Percentiles rank a stretch among this genome's conserved stretches.
Conservation (phyloP, 2,113 vertebrate species). For the Myodes glareolus region DNA sequence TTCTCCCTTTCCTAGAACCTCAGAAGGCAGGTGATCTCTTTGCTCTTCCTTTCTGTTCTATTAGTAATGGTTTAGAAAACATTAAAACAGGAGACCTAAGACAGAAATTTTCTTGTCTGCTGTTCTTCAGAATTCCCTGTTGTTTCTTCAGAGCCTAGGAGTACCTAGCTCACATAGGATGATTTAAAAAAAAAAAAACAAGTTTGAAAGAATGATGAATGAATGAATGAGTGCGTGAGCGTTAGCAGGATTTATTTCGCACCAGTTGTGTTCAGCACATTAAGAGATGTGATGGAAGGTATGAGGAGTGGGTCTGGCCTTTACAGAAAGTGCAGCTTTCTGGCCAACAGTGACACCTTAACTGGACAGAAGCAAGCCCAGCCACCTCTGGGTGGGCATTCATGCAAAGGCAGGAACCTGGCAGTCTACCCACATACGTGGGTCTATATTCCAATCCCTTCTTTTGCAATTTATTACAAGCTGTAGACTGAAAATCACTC, state of each 20-base stretch:
- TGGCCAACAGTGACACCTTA: slow-evolving; percentile 32
- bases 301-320: not conserved
- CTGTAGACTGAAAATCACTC: not conserved
- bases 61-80: not conserved
- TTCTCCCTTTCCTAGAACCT: not conserved
- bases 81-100: not conserved
- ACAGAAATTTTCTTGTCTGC: not conserved
- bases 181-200: not conserved
- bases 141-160: not conserved
- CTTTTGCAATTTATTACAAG: not conserved
- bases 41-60: not conserved
- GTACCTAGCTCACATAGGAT: not conserved
- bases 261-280: not conserved
- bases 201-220: no score
- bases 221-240: not conserved
- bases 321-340: not conserved
- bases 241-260: not conserved
- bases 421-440: not conserved
- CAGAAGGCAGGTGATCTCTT: not conserved
- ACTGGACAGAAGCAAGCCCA: not conserved
- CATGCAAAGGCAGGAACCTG: not conserved
- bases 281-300: not conserved
- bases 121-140: not conserved
- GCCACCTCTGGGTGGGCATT: not conserved
- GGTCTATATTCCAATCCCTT: not conserved